Conservation (phyloP, 2,797 vertebrate species). For the Rhyacichthys aspro region DNA sequence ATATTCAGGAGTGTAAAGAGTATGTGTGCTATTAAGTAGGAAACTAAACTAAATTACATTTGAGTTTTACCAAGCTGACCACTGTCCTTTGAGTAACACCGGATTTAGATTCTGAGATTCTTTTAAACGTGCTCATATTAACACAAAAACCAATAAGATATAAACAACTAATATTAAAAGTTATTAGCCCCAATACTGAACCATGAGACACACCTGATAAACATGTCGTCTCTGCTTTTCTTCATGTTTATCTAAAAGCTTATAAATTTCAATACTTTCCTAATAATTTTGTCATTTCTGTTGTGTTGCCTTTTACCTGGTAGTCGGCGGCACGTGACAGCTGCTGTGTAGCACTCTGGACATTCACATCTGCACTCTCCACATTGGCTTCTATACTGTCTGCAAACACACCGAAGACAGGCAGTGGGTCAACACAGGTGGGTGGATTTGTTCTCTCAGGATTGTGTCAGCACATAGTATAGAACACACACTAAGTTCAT, state of each 20-base stretch:
- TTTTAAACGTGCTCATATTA: too few relatives aligned
- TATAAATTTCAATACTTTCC: neutral
- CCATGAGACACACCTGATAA: too few relatives aligned
- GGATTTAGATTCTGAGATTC: too few relatives aligned
- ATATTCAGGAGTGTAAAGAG: too few relatives aligned
- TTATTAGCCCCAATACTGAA: too few relatives aligned
- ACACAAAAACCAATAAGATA: too few relatives aligned
- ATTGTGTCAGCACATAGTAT: neutral
- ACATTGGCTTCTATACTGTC: slow-evolving; percentile 96
- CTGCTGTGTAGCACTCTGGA: slow-evolving; percentile 91
- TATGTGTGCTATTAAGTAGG: too few relatives aligned
- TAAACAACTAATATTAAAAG: too few relatives aligned
- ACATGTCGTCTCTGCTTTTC: neutral
- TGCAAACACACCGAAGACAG: slow-evolving; percentile 50
- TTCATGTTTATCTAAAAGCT: neutral
- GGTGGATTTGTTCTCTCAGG: neutral
- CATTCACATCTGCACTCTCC: slow-evolving; percentile 86
- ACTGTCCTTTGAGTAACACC: too few relatives aligned
- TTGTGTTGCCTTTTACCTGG: slow-evolving; percentile 82
- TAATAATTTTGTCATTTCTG: neutral
- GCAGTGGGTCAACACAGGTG: neutral
- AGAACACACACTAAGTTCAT: neutral
- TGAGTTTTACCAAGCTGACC: too few relatives aligned
- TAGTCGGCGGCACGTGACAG: slow-evolving; percentile 87
- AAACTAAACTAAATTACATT: too few relatives aligned